Percentiles rank a stretch among this genome's conserved stretches.
phyloP scores from a whole-genome alignment of 1,140 invertebrate genomes.

The Drosophila nigromelanica region DNA sequence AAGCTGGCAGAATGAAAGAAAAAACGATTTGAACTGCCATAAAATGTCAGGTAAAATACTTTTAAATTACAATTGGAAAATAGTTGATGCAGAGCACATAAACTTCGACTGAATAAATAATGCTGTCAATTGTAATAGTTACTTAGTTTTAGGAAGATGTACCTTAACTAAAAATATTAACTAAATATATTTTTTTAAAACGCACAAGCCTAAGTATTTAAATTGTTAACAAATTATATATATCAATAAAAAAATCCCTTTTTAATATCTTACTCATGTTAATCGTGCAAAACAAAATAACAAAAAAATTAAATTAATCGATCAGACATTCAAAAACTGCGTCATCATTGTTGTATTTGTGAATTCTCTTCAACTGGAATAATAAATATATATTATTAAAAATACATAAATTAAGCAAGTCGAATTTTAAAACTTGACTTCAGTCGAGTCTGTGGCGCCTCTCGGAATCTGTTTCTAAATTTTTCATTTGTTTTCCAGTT shows the following conservation, averaged over 20 bases:
- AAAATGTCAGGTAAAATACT: background rate
- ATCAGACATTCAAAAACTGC: background rate
- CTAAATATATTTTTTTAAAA: too few species aligned
- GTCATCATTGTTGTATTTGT: conserved; percentile 9
- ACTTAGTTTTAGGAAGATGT: too few species aligned
- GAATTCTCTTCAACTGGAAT: background rate
- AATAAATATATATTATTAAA: background rate
- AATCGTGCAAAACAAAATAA: background rate
- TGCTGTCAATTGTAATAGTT: too few species aligned
- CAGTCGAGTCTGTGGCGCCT: background rate
- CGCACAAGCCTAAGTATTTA: too few species aligned
- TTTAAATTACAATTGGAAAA: too few species aligned
- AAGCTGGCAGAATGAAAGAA: background rate
- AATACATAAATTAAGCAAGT: conserved; percentile 5
- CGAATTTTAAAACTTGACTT: conserved; percentile 14
- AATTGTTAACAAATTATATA: too few species aligned
- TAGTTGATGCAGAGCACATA: too few species aligned
- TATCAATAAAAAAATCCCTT: too few species aligned
- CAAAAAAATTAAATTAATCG: too few species aligned
- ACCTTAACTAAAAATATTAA: too few species aligned
- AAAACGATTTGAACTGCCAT: background rate
- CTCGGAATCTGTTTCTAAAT: conserved; percentile 5
- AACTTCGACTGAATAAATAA: too few species aligned
- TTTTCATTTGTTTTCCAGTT: conserved; percentile 52
- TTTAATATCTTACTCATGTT: background rate